These are phyloP conservation scores for Stylophora pistillata DNA, from an alignment of 64 coral and sea anemone species.

Conservation along the genomic window DNA sequence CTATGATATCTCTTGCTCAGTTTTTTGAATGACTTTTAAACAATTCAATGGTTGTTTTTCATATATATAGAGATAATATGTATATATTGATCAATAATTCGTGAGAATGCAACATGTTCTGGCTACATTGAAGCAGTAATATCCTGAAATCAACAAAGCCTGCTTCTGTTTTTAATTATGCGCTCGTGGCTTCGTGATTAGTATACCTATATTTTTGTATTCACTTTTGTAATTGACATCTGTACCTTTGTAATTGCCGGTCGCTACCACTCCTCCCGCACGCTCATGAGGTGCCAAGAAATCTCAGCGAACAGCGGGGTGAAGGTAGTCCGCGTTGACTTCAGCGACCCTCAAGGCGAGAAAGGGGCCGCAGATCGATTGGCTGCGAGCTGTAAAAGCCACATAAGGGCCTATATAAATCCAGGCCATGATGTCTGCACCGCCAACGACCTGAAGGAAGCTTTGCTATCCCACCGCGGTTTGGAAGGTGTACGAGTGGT, in stretches of 20 bases:
- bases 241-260: conserved; percentile 34
- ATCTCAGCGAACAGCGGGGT: not conserved
- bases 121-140: conserved; percentile 19
- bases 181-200: too few species aligned
- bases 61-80: too few species aligned
- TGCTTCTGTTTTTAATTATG: too few species aligned
- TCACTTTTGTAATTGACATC: too few species aligned
- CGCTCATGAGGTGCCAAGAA: conserved; percentile 4
- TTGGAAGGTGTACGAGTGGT: conserved; percentile 26
- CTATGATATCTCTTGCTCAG: too few species aligned
- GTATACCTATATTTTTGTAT: too few species aligned
- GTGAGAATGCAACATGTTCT: conserved; percentile 41
- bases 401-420: conserved; percentile 39
- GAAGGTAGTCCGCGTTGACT: conserved; percentile 17
- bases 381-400: conserved; percentile 34
- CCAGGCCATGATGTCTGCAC: conserved; percentile 49
- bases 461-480: conserved; percentile 38
- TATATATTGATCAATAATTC: too few species aligned
- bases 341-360: conserved; percentile 51
- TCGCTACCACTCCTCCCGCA: conserved; percentile 20
- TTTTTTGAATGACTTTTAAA: too few species aligned
- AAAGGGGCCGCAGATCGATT: conserved; percentile 20
- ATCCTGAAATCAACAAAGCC: conserved; percentile 38
- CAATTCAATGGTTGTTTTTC: too few species aligned
- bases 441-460: conserved; percentile 32